Evolutionary conservation across 2,888 invertebrate genomes (phyloP).

Genomic region (Cephus nigrinus): DNA sequence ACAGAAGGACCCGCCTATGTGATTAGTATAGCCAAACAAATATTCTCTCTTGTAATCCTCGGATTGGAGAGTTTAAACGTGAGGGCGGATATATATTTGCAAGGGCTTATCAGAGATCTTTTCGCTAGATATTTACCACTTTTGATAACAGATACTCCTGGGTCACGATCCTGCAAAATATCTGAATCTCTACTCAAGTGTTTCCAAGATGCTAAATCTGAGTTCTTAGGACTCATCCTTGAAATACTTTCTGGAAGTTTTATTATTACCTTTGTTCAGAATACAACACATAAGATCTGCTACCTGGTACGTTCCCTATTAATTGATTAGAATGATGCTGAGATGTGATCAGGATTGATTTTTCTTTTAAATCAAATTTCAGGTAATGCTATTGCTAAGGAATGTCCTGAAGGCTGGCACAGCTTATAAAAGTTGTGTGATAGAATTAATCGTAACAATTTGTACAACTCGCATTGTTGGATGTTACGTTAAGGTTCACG

Average conservation of each 20-base stretch:
- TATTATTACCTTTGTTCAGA: constrained; percentile 46
- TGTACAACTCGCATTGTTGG: constrained; percentile 47
- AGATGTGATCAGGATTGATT: not conserved
- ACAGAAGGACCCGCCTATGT: constrained; percentile 39
- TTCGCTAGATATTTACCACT: constrained; percentile 58
- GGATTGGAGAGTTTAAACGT: constrained; percentile 54
- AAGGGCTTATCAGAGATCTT: constrained; percentile 50
- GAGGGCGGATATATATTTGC: constrained; percentile 51
- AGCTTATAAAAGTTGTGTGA: constrained; percentile 37
- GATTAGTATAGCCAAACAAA: constrained; percentile 47
- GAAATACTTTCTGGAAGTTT: constrained; percentile 50
- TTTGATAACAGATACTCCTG: constrained; percentile 42
- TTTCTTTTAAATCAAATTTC: constrained; percentile 1
- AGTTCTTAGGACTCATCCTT: constrained; percentile 47
- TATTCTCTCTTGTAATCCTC: constrained; percentile 58
- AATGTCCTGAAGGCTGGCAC: constrained; percentile 45
- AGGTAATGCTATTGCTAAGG: constrained; percentile 55
- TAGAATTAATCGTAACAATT: constrained; percentile 47
- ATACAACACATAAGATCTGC: constrained; percentile 54
- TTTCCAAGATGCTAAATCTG: constrained; percentile 48
- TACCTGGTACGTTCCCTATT: constrained; percentile 48
- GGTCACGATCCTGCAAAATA: constrained; percentile 41
- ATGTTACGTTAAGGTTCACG: constrained; percentile 57
- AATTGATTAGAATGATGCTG: not conserved
- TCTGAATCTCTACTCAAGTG: constrained; percentile 51